Conservation (phyloP, 1,140 invertebrate species). For the Heliconius hewitsoni region DNA sequence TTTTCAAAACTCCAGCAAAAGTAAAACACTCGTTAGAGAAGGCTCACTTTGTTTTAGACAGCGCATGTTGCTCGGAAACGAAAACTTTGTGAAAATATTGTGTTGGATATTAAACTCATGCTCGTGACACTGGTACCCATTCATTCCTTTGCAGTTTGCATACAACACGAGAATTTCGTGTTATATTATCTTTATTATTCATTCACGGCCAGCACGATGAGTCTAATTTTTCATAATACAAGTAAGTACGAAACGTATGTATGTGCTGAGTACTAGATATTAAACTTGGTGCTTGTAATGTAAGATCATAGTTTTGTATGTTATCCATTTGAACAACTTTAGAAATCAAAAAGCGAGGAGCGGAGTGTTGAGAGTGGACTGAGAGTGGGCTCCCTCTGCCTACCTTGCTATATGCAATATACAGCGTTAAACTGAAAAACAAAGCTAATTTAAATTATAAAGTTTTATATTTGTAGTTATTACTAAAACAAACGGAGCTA, state of each 20-base stretch:
- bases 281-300: not conserved
- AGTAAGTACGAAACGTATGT: not conserved
- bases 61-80: conserved; percentile 50
- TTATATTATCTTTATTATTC: conserved; percentile 40
- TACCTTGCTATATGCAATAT: too few relatives aligned
- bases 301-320: not conserved
- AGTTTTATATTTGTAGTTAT: not conserved
- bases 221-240: not conserved
- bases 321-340: too few relatives aligned
- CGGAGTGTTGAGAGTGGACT: too few relatives aligned
- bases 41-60: conserved; percentile 59
- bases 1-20: conserved; percentile 52
- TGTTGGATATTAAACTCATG: conserved; percentile 61
- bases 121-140: conserved; percentile 41
- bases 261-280: not conserved
- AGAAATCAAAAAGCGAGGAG: too few relatives aligned
- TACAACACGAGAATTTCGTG: conserved; percentile 42
- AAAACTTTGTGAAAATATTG: conserved; percentile 70
- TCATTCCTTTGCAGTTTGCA: conserved; percentile 42
- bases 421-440: too few relatives aligned
- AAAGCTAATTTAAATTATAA: not conserved
- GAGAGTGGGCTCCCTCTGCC: too few relatives aligned
- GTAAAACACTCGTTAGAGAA: conserved; percentile 61
- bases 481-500: not conserved
- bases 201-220: conserved; percentile 22